Conservation (phyloP, 2,888 invertebrate genomes). For the Ctenicera cuprea region DNA sequence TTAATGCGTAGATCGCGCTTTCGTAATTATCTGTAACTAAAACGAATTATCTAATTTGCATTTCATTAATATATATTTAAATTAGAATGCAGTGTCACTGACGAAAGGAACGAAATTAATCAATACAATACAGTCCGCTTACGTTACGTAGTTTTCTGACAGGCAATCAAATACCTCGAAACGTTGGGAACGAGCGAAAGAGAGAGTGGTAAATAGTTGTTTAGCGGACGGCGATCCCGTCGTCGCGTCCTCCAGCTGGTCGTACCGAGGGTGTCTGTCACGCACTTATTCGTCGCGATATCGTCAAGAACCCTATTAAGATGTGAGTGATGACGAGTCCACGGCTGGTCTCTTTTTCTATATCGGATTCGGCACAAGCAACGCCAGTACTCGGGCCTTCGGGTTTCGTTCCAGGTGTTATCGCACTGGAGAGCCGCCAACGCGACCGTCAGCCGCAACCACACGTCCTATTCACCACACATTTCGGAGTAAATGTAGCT, state of each 20-base stretch:
- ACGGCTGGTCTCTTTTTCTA: background rate
- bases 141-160: slow-evolving; percentile 23
- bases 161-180: slow-evolving; percentile 9
- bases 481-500: slow-evolving; percentile 73
- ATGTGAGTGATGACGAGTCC: background rate
- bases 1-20: slow-evolving; percentile 44
- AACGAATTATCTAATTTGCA: slow-evolving; percentile 62
- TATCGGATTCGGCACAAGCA: background rate
- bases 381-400: slow-evolving; percentile 10
- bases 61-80: slow-evolving; percentile 62
- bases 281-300: background rate
- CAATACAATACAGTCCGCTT: slow-evolving; percentile 38
- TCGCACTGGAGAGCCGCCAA: slow-evolving; percentile 62
- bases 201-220: background rate
- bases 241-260: background rate
- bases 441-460: slow-evolving; percentile 55
- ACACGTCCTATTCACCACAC: slow-evolving; percentile 69
- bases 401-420: slow-evolving; percentile 57
- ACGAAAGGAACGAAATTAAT: slow-evolving; percentile 47
- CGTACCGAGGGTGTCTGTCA: background rate
- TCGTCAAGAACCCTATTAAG: background rate
- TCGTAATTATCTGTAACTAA: slow-evolving; percentile 56
- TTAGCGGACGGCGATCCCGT: background rate
- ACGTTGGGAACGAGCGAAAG: background rate
- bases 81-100: slow-evolving; percentile 55